A percentile compares a stretch with the other conserved stretches of the same genome.
Conservation (phyloP, 2,797 vertebrate genomes). For the Sparidentex hasta region DNA sequence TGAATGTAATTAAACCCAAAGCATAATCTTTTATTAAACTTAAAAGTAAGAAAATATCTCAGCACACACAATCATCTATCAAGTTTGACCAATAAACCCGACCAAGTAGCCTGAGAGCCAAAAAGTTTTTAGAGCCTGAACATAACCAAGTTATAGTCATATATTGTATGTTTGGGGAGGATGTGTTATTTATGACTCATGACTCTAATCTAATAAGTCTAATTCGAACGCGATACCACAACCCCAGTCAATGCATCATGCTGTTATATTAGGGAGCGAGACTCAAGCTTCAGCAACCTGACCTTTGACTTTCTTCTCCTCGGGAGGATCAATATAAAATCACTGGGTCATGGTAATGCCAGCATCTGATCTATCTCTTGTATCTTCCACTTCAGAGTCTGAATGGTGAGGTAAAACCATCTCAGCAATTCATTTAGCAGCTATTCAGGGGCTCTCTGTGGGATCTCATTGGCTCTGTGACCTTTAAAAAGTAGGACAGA, state of each 20-base stretch:
- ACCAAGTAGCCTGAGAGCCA: too few species aligned
- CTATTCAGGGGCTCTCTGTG: neutral
- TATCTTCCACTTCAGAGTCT: slow-evolving; percentile 5
- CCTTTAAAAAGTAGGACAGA: slow-evolving; percentile 46
- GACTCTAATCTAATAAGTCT: too few species aligned
- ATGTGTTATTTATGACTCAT: too few species aligned
- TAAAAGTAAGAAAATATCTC: too few species aligned
- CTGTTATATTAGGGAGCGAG: neutral
- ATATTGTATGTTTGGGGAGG: too few species aligned
- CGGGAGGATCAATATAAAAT: slow-evolving; percentile 24
- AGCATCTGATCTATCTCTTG: neutral
- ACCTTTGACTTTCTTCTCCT: slow-evolving; percentile 28
- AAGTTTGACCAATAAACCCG: too few species aligned
- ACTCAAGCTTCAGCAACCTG: slow-evolving; percentile 2
- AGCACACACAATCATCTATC: too few species aligned
- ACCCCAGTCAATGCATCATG: neutral
- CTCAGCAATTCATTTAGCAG: slow-evolving; percentile 5
- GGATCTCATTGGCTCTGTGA: slow-evolving; percentile 30
- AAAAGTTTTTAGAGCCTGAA: too few species aligned
- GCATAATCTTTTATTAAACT: too few species aligned
- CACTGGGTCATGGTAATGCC: slow-evolving; percentile 2
- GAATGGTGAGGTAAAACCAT: neutral
- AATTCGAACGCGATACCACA: too few species aligned
- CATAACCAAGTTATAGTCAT: too few species aligned
- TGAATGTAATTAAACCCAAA: too few species aligned